Base-by-base conservation (phyloP, 2,113 vertebrate species). In the Thunnus thynnus region DNA sequence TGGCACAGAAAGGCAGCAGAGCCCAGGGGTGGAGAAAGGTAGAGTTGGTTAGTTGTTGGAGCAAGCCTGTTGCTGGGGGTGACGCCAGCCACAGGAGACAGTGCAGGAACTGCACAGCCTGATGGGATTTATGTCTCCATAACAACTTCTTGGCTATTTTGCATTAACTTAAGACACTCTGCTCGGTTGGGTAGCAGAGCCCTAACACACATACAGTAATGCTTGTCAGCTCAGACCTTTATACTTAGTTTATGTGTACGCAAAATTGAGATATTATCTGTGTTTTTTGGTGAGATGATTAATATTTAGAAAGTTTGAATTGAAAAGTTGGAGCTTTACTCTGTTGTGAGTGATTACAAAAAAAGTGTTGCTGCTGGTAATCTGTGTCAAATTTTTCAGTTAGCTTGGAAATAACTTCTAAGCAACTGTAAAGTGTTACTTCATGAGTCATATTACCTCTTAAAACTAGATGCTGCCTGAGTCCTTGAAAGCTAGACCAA, bases 111-210 rank as follows among this genome's bases (percentile, higher is more conserved):
- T 89, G 71, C 85, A 86, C 78, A 58, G 89, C 91, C 94, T 86
- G 78, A 78, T 90, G 93, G 93, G 93, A 94, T 89, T 87, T 90
- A 72, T 76, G 91, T 95, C 93, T 76, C 94, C 94, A 94, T 94
- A 93, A 94, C 93, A 93, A 95, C 94, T 92, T 91, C 84, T 80
- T 72, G 44, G 87, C 82, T 87, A 90, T 89, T 93, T 91, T 89
- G 91, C 88, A 93, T 94, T 72, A 73, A 85, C 86, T 86, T 75
- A 72, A 92, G 82, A 70, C 58, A 51, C 83, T 54, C 41, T 30
- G 64, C 69, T 78, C 56, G 74, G 60, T 61, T 75, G 47, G 73
- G 73, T 48, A 69, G 82, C 50, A 51, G 22, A 63, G 83, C 78
- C 27, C 61, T 41, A 55, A 74, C 79, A 85, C 65, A 64, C 66